phyloP scores from a whole-genome alignment of 2,888 invertebrate species.

The Pseudeuparius sepicola region DNA sequence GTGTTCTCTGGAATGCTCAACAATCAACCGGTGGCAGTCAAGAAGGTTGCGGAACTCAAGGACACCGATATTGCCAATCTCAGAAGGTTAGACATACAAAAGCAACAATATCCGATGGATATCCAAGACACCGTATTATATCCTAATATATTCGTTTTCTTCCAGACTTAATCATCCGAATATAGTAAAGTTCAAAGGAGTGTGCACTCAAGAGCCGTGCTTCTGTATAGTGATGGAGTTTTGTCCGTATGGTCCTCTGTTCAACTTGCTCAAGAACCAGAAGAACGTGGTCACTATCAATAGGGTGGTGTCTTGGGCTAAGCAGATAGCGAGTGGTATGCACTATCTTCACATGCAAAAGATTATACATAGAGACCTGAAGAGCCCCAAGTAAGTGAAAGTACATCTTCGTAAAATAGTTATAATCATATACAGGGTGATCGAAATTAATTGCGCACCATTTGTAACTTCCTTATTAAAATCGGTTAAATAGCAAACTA shows the following conservation, averaged over 20 bases:
- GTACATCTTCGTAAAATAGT: background rate
- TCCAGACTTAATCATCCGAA: conserved; percentile 90
- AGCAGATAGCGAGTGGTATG: conserved; percentile 95
- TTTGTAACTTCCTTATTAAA: too few relatives aligned
- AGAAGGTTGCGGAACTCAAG: conserved; percentile 84
- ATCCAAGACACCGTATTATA: too few relatives aligned
- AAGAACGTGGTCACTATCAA: conserved; percentile 77
- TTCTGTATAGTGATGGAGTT: conserved; percentile 98
- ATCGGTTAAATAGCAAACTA: too few relatives aligned
- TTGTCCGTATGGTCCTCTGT: conserved; percentile 91
- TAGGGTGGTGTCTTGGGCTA: conserved; percentile 84
- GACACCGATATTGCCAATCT: conserved; percentile 92
- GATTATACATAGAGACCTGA: conserved; percentile 96
- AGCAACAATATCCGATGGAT: too few relatives aligned
- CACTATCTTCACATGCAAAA: conserved; percentile 90
- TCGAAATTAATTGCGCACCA: too few relatives aligned
- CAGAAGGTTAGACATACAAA: conserved; percentile 39
- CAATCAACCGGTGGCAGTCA: conserved; percentile 86
- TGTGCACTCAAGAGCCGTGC: conserved; percentile 76
- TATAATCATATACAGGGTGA: conserved; percentile 1
- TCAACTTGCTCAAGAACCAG: conserved; percentile 75
- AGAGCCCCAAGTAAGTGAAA: conserved; percentile 95
- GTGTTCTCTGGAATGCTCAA: conserved; percentile 81
- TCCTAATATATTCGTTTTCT: too few relatives aligned
- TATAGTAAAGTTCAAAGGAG: conserved; percentile 84